These are phyloP conservation scores for Epizoanthus rinbou DNA, from an alignment of 92 coral and sea anemone genomes.

Conservation along the genomic window DNA sequence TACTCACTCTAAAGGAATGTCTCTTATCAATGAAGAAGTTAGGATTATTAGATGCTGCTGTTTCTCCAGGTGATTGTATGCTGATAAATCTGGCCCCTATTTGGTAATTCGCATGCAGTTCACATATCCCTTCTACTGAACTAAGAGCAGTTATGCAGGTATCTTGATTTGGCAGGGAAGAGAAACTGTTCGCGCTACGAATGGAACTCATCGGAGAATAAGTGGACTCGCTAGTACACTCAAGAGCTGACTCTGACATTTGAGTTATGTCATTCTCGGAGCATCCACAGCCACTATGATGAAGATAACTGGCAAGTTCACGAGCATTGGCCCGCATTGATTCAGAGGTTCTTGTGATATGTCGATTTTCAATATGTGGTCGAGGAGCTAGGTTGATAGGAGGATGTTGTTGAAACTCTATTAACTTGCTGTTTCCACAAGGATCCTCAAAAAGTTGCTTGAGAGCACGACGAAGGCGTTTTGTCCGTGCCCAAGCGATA, in stretches of 20 bases:
- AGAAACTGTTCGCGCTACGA: not conserved
- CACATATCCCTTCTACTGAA: no score
- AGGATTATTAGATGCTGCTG: no score
- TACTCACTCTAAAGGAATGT: no score
- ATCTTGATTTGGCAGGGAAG: not conserved
- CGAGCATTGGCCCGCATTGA: not conserved
- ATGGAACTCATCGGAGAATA: not conserved
- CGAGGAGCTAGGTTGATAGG: not conserved
- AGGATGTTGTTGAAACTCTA: conserved; percentile 16
- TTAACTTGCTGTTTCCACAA: conserved; percentile 2
- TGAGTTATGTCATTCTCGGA: not conserved
- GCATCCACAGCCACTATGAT: conserved; percentile 1
- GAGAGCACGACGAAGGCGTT: conserved; percentile 7
- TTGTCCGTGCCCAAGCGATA: conserved; percentile 14
- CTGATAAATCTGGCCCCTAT: no score
- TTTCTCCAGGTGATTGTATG: no score
- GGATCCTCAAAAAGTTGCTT: not conserved
- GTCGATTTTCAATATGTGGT: not conserved
- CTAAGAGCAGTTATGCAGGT: no score
- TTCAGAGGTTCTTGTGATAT: not conserved
- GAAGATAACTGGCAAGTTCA: not conserved
- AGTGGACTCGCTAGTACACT: not conserved
- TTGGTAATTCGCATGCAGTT: no score
- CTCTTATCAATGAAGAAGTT: no score
- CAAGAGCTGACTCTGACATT: not conserved